phyloP scores from a whole-genome alignment of 2,113 vertebrate genomes.

The Platysteira castanea region DNA sequence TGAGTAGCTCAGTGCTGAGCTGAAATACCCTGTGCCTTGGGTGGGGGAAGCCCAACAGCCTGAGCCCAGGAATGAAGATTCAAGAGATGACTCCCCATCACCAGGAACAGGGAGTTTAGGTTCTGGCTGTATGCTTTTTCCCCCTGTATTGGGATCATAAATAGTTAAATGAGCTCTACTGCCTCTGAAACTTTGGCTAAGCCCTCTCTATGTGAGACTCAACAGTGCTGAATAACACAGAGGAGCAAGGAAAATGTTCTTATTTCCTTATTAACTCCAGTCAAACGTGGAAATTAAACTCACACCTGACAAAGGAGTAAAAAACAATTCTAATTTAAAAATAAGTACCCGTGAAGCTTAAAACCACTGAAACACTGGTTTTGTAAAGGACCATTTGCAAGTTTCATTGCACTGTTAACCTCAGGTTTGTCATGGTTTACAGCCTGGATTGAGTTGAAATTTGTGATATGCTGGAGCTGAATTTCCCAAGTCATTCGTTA shows the following conservation, averaged over 20 bases:
- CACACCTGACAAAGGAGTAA: background rate
- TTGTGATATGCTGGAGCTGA: background rate
- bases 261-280: background rate
- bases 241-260: background rate
- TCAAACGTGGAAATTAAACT: background rate
- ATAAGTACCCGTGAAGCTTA: background rate
- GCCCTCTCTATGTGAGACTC: background rate
- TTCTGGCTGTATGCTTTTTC: background rate
- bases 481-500: background rate
- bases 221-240: background rate
- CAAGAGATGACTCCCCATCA: background rate
- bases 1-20: background rate
- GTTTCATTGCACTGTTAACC: background rate
- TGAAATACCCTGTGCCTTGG: background rate
- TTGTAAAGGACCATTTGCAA: background rate
- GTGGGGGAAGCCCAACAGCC: background rate
- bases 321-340: background rate
- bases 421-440: background rate
- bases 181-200: background rate
- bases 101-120: background rate
- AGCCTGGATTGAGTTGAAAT: background rate
- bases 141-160: background rate
- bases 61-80: background rate
- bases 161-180: background rate
- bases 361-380: background rate